Evolutionary conservation across 2,888 invertebrate species (phyloP).

Genomic region (Macrostomum cliftonense): DNA sequence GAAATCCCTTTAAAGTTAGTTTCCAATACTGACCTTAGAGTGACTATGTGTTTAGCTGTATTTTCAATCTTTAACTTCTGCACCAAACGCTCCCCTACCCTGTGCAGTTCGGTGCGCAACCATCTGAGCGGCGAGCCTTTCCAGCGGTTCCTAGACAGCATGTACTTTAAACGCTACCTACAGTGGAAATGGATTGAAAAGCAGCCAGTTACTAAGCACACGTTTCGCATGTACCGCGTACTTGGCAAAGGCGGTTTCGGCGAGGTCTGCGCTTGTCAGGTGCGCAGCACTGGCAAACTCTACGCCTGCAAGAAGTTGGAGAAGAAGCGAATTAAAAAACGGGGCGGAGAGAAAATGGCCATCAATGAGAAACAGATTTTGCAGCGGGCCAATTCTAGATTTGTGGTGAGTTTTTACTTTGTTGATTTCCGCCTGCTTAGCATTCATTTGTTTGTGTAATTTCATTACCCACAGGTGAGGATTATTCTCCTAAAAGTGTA

Average conservation of each 20-base stretch:
- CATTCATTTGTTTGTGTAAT: too few species aligned
- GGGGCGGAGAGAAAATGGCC: constrained; percentile 97
- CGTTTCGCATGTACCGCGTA: constrained; percentile 95
- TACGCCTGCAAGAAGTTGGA: constrained; percentile 98
- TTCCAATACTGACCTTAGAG: too few species aligned
- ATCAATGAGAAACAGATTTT: constrained; percentile 93
- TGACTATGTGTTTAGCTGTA: too few species aligned
- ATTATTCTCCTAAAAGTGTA: too few species aligned
- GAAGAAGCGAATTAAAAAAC: constrained; percentile 93
- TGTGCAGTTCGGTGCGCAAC: constrained; percentile 59
- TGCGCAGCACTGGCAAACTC: constrained; percentile 96
- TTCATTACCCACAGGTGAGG: too few species aligned
- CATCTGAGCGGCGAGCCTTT: constrained; percentile 81
- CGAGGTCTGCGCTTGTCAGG: constrained; percentile 77
- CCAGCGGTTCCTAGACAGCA: constrained; percentile 67
- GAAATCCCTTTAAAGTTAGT: too few species aligned
- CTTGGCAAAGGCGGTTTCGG: constrained; percentile 97
- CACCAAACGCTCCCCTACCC: too few species aligned
- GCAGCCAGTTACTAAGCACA: constrained; percentile 76
- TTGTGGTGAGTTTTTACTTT: constrained; percentile 51
- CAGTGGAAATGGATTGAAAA: constrained; percentile 96
- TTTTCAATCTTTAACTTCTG: too few species aligned
- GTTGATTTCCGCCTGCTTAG: background rate
- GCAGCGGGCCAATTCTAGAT: constrained; percentile 89
- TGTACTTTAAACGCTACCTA: constrained; percentile 83